Conservation (phyloP, 1,140 invertebrate genomes). For the Coboldia fuscipes region DNA sequence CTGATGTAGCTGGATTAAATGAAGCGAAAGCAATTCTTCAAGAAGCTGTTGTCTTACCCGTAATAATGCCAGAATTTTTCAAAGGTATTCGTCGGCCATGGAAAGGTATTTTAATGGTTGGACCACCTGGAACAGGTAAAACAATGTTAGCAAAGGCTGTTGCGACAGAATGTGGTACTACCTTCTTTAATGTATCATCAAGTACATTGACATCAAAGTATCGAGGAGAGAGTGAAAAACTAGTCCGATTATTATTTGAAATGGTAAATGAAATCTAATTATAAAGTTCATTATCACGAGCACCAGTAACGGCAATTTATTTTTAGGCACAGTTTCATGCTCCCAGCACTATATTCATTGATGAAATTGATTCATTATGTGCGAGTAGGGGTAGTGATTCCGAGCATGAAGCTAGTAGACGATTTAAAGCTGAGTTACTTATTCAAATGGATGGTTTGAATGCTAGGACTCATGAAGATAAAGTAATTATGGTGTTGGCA, state of each 20-base stretch:
- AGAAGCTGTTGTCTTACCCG: slow-evolving; percentile 92
- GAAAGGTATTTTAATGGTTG: slow-evolving; percentile 47
- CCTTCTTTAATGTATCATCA: slow-evolving; percentile 97
- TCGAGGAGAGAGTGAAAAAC: slow-evolving; percentile 94
- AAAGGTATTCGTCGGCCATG: slow-evolving; percentile 75
- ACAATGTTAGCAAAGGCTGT: slow-evolving; percentile 97
- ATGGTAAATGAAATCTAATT: slow-evolving; percentile 47
- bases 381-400: slow-evolving; percentile 85
- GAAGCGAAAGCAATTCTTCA: slow-evolving; percentile 89
- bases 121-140: slow-evolving; percentile 81
- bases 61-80: slow-evolving; percentile 97
- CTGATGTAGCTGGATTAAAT: slow-evolving; percentile 87
- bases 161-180: slow-evolving; percentile 95
- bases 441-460: slow-evolving; percentile 94
- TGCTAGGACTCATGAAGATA: slow-evolving; percentile 32
- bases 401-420: slow-evolving; percentile 94
- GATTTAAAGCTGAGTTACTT: slow-evolving; percentile 96
- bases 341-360: slow-evolving; percentile 98
- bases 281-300: neutral
- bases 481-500: slow-evolving; percentile 90
- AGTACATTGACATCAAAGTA: slow-evolving; percentile 96
- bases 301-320: neutral
- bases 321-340: slow-evolving; percentile 88
- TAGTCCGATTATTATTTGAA: slow-evolving; percentile 92
- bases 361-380: slow-evolving; percentile 97